These are phyloP conservation scores for Apis dorsata DNA, from an alignment of 1,140 invertebrate genomes.

Conservation along the genomic window DNA sequence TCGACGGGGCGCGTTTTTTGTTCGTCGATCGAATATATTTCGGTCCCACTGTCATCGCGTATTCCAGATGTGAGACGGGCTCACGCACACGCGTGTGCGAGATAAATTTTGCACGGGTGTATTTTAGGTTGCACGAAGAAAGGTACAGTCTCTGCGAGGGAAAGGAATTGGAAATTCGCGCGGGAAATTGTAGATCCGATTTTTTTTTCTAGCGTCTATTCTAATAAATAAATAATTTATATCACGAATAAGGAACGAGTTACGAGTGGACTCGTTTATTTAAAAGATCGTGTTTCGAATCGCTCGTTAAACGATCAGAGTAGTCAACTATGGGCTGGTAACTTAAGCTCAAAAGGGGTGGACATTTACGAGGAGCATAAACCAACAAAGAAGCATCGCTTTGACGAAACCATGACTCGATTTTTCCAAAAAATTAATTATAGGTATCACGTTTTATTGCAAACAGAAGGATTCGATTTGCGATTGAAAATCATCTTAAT, in stretches of 20 bases:
- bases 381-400: neutral
- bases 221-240: neutral
- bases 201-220: too few species aligned
- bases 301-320: neutral
- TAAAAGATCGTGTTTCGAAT: neutral
- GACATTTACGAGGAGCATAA: constrained; percentile 1
- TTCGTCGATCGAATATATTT: constrained; percentile 58
- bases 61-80: constrained; percentile 51
- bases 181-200: neutral
- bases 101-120: constrained; percentile 56
- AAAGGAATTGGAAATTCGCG: constrained; percentile 8
- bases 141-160: constrained; percentile 10
- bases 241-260: too few species aligned
- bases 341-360: neutral
- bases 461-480: neutral
- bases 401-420: neutral
- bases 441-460: neutral
- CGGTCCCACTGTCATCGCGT: constrained; percentile 61
- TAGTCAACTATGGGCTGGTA: neutral
- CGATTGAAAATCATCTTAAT: constrained; percentile 7
- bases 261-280: neutral
- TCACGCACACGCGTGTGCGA: constrained; percentile 27
- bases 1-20: constrained; percentile 40
- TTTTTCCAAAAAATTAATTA: neutral
- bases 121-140: constrained; percentile 52